Evolutionary conservation across 2,113 vertebrate species (phyloP), one percentile per base, ranked within the genome.

Genomic region (Gasterosteus aculeatus): DNA sequence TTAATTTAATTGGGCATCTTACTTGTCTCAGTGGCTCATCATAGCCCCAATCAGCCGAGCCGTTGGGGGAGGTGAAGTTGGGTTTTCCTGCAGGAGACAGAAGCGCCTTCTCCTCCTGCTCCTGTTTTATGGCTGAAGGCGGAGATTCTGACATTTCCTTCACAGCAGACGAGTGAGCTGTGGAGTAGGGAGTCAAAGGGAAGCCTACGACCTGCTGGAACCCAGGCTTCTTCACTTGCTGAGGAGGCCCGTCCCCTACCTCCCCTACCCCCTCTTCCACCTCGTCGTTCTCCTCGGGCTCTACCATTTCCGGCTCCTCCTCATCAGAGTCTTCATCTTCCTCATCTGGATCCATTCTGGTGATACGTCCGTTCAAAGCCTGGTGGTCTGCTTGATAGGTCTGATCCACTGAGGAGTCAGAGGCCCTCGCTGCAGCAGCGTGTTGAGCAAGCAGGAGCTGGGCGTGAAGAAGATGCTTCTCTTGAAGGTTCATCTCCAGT

Each of bases 1-100:
- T 15, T 42, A 15, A 51, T 63, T 68, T 18, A 59, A 74, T 35
- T 35, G 33, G 47, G 19, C 7, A 58, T 47, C 95, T 94, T 88
- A 98, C 98, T 95, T 96, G 96, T 88, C 96, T 98, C 44, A 95
- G 91, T 33, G 95, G 94, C 64, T 98, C 96, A 0, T 98, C 96
- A 59, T 92, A 91, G 65, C 90, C 92, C 96, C 97, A 98, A 86
- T 88, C 92, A 0, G 91, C 84, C 11, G 95, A 95, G 60, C 93
- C 94, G 1, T 94, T 91, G 0, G 94, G 77, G 0, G 95, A 93
- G 3, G 83, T 69, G 1, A 93, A 85, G 19, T 89, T 78, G 0
- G 91, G 92, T 3, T 81, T 92, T 8, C 91, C 92, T 3, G 81
- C 88, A 14, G 93, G 92, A 74, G 93, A 94, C 4, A 39, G 46